These are phyloP conservation scores for Streblospio benedicti DNA, from an alignment of 1,140 invertebrate species.

Conservation along the genomic window DNA sequence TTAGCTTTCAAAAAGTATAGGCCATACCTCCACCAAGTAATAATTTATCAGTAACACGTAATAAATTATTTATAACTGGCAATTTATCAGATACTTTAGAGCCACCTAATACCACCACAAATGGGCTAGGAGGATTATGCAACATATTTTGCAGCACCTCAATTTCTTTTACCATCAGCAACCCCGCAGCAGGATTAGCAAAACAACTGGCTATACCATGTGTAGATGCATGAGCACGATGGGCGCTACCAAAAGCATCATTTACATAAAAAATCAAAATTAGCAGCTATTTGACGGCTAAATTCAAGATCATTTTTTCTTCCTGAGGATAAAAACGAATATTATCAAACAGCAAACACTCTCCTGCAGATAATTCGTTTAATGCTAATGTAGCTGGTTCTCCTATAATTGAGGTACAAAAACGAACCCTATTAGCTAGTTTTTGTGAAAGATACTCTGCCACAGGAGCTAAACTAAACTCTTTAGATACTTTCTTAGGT, in stretches of 20 bases:
- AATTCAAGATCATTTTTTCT: slow-evolving; percentile 8
- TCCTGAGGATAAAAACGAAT: slow-evolving; percentile 16
- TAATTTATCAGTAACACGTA: slow-evolving; percentile 14
- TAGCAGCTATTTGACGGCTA: slow-evolving; percentile 9
- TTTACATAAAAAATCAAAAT: slow-evolving; percentile 26
- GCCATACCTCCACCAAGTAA: slow-evolving; percentile 26
- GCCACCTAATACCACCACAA: slow-evolving; percentile 22
- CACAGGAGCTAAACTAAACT: background rate
- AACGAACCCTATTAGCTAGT: background rate
- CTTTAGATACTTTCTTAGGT: background rate
- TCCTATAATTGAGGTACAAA: background rate
- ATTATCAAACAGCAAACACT: slow-evolving; percentile 18
- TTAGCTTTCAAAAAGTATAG: slow-evolving; percentile 23
- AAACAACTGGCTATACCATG: slow-evolving; percentile 9
- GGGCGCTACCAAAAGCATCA: slow-evolving; percentile 27
- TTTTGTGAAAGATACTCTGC: background rate
- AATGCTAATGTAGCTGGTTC: background rate
- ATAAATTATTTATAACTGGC: slow-evolving; percentile 13
- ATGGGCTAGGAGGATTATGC: slow-evolving; percentile 10
- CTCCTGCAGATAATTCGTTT: background rate
- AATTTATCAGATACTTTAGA: slow-evolving; percentile 24
- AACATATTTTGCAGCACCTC: background rate
- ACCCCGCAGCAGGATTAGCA: background rate
- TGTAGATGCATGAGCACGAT: slow-evolving; percentile 23
- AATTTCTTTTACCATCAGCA: slow-evolving; percentile 1